Evolutionary conservation across 2,797 vertebrate species (phyloP).

Genomic region (Varecia variegata): DNA sequence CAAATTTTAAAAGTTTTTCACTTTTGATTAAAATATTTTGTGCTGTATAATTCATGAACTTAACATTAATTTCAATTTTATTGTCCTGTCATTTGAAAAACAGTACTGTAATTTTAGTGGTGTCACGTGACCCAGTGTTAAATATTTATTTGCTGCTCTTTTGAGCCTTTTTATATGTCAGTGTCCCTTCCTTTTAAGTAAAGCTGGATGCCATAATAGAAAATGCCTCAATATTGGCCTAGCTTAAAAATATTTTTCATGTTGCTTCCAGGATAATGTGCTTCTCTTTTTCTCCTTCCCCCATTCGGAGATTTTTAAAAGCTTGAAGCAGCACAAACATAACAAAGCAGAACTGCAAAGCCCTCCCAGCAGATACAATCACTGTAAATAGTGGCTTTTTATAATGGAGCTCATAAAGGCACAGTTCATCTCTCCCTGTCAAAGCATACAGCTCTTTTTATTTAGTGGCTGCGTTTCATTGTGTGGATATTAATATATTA

Average conservation of each 20-base stretch:
- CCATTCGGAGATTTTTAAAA: neutral
- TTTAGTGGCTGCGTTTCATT: neutral
- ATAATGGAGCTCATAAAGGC: neutral
- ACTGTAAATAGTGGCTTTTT: neutral
- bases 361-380: neutral
- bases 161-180: neutral
- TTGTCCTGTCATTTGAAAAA: neutral
- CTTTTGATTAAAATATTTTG: neutral
- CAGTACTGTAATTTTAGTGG: neutral
- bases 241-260: neutral
- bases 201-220: neutral
- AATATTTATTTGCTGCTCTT: neutral
- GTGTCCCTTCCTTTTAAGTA: neutral
- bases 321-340: neutral
- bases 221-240: neutral
- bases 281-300: neutral
- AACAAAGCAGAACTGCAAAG: neutral
- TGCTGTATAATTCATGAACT: neutral
- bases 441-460: neutral
- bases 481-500: neutral
- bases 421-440: neutral
- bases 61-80: neutral
- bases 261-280: neutral
- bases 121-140: neutral
- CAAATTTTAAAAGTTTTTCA: neutral